These are phyloP conservation scores for Tiphia femorata DNA, from an alignment of 2,888 invertebrate genomes.

Conservation along the genomic window DNA sequence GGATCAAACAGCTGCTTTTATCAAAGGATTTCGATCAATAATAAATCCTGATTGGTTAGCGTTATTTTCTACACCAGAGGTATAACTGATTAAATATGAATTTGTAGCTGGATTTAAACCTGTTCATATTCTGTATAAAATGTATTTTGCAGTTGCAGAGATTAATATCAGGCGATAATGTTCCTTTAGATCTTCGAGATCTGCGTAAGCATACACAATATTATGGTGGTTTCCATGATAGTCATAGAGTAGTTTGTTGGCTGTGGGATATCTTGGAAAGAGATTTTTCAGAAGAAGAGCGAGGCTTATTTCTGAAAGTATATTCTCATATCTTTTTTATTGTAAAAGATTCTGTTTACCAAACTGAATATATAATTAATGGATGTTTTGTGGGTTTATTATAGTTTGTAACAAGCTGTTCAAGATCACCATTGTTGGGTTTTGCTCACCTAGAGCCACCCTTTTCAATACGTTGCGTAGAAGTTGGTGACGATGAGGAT, in stretches of 20 bases:
- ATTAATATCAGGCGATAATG: conserved; percentile 95
- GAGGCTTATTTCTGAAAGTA: conserved; percentile 94
- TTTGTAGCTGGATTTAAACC: not conserved
- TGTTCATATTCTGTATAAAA: not conserved
- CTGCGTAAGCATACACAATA: conserved; percentile 94
- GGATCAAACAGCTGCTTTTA: conserved; percentile 96
- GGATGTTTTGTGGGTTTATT: conserved; percentile 22
- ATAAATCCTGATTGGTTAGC: conserved; percentile 95
- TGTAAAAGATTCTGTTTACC: not conserved
- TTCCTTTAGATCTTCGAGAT: conserved; percentile 90
- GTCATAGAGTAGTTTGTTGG: conserved; percentile 97
- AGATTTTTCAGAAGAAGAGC: conserved; percentile 93
- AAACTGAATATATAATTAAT: not conserved
- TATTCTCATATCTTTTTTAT: too few species aligned
- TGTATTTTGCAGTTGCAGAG: conserved; percentile 80
- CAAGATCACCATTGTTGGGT: conserved; percentile 95
- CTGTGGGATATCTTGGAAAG: conserved; percentile 97
- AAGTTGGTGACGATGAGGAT: conserved; percentile 98
- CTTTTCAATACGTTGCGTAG: conserved; percentile 98
- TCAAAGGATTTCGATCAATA: conserved; percentile 94
- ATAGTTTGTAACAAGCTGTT: conserved; percentile 94
- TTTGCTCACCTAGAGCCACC: conserved; percentile 97
- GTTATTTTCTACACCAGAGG: conserved; percentile 94
- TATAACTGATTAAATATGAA: conserved; percentile 15
- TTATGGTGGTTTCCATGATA: conserved; percentile 99